Conservation (phyloP, 1,140 invertebrate species). For the Sinonovacula constricta region DNA sequence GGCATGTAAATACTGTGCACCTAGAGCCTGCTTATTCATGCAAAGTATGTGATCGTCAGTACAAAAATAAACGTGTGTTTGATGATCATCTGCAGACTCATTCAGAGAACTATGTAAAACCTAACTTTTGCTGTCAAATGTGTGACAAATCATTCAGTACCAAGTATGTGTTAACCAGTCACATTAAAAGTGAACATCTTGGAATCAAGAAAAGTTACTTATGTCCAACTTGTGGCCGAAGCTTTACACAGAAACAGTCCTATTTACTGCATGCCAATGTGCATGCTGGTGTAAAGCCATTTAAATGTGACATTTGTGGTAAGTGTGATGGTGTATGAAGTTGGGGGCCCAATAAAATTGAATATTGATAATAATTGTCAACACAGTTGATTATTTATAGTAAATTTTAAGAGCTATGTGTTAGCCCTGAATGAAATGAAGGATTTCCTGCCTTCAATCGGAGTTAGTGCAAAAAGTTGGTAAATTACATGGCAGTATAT, state of each 20-base stretch:
- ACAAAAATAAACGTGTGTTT: conserved; percentile 60
- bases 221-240: conserved; percentile 74
- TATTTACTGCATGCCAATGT: conserved; percentile 73
- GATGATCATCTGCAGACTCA: conserved; percentile 64
- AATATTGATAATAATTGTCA: not conserved
- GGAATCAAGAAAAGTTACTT: conserved; percentile 69
- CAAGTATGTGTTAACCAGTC: conserved; percentile 68
- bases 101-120: conserved; percentile 65
- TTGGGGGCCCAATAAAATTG: not conserved
- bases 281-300: conserved; percentile 70
- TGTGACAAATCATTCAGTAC: conserved; percentile 72
- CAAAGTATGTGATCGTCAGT: conserved; percentile 68
- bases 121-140: conserved; percentile 64
- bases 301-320: conserved; percentile 72
- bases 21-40: conserved; percentile 61
- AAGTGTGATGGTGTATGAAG: not conserved
- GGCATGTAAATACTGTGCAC: conserved; percentile 60
- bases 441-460: no score
- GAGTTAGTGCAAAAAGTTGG: no score
- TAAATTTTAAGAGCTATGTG: not conserved
- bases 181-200: conserved; percentile 70
- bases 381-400: not conserved
- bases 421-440: no score
- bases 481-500: no score
- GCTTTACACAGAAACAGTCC: conserved; percentile 72